Percentiles rank a stretch among this genome's conserved stretches.
These are phyloP conservation scores for Drosophila parabipectinata DNA, from an alignment of 1,140 invertebrate species.

Conservation along the genomic window DNA sequence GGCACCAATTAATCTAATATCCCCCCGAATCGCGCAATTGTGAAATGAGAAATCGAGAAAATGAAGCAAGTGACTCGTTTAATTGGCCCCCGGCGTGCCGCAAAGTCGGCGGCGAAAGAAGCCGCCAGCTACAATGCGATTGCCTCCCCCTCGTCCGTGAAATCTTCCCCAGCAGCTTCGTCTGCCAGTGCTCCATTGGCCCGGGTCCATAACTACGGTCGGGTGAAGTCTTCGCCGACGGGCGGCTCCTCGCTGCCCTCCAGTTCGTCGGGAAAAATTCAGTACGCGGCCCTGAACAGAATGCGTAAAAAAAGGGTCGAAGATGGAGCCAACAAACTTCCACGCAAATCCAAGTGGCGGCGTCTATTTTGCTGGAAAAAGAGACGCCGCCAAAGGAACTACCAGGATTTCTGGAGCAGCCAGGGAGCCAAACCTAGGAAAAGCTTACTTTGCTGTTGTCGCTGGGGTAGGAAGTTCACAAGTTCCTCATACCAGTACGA, in stretches of 20 bases:
- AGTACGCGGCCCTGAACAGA: slow-evolving; percentile 77
- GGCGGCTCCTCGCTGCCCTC: slow-evolving; percentile 28
- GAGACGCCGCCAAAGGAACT: slow-evolving; percentile 35
- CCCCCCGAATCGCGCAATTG: slow-evolving; percentile 51
- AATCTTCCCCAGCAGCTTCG: slow-evolving; percentile 16
- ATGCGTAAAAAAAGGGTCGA: slow-evolving; percentile 54
- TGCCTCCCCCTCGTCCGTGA: slow-evolving; percentile 24
- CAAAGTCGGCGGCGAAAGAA: slow-evolving; percentile 44
- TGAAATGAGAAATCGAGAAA: slow-evolving; percentile 57
- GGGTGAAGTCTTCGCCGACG: slow-evolving; percentile 21
- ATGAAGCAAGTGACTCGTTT: slow-evolving; percentile 73
- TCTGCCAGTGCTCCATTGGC: slow-evolving; percentile 14
- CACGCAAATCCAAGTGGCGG: slow-evolving; percentile 36
- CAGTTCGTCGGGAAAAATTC: slow-evolving; percentile 65
- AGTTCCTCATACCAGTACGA: slow-evolving; percentile 54
- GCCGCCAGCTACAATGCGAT: slow-evolving; percentile 59
- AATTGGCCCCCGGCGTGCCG: slow-evolving; percentile 57
- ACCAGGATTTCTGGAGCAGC: slow-evolving; percentile 53
- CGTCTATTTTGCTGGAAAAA: slow-evolving; percentile 31
- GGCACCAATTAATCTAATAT: slow-evolving; percentile 58
- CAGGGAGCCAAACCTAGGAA: not conserved
- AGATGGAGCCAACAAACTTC: slow-evolving; percentile 12
- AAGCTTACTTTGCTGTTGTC: slow-evolving; percentile 14
- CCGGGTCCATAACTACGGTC: slow-evolving; percentile 68
- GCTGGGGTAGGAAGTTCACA: not conserved